These are phyloP conservation scores for Alcedo quadribrachys DNA, from an alignment of 2,797 vertebrate species.

Conservation along the genomic window DNA sequence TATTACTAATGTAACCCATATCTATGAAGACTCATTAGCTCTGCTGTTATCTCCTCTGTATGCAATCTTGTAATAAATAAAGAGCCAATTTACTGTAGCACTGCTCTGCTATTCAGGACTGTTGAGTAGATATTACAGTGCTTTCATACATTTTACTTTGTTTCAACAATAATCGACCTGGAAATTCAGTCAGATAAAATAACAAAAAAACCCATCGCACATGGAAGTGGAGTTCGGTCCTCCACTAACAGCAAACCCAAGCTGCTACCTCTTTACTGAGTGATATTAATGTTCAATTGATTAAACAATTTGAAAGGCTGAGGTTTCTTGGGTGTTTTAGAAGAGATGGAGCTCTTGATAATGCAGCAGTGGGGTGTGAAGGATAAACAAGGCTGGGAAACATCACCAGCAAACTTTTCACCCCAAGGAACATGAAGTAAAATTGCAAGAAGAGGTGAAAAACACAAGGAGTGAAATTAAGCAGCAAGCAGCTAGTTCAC, in stretches of 20 bases:
- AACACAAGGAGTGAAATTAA: background rate
- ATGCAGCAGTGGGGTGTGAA: background rate
- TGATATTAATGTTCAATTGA: background rate
- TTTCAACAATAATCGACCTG: background rate
- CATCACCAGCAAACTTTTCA: background rate
- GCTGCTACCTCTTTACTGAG: background rate
- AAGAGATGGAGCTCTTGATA: background rate
- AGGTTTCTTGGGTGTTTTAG: background rate
- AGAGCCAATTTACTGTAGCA: background rate
- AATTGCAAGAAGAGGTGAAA: background rate
- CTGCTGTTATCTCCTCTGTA: background rate
- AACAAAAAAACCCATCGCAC: background rate
- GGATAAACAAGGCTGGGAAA: background rate
- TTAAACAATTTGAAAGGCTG: background rate
- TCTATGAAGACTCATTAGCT: background rate
- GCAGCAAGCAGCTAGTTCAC: background rate
- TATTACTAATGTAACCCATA: background rate
- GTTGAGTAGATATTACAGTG: background rate
- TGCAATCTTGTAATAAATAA: conserved; percentile 12
- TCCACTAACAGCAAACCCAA: background rate
- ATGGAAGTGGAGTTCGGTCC: background rate
- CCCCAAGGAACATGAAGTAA: background rate
- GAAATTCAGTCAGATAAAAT: background rate
- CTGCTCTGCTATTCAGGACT: background rate
- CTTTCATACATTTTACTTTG: background rate